phyloP scores from a whole-genome alignment of 2,888 invertebrate species.

The Marasmarcha lunaedactyla region DNA sequence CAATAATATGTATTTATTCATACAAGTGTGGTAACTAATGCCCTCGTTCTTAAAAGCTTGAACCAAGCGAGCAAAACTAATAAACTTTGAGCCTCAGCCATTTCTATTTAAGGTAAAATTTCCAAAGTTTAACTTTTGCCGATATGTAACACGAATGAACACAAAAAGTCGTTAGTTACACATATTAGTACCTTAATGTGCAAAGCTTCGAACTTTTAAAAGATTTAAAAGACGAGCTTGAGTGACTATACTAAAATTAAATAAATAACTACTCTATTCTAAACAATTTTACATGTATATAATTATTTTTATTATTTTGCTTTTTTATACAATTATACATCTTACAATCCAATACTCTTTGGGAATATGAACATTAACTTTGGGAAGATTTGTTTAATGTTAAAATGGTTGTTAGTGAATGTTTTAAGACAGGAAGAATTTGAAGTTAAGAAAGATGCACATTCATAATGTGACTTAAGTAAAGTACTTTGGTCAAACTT shows the following conservation, averaged over 20 bases:
- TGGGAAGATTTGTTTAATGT: slow-evolving; percentile 36
- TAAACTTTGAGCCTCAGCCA: slow-evolving; percentile 46
- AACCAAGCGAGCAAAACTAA: slow-evolving; percentile 44
- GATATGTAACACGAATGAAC: slow-evolving; percentile 25
- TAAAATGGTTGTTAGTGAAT: not conserved
- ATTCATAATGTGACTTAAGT: slow-evolving; percentile 1
- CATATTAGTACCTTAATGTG: slow-evolving; percentile 36
- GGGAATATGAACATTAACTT: slow-evolving; percentile 59
- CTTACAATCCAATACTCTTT: slow-evolving; percentile 61
- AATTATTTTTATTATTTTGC: slow-evolving; percentile 47
- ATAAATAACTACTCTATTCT: slow-evolving; percentile 64
- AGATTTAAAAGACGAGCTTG: slow-evolving; percentile 62
- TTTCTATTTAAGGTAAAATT: slow-evolving; percentile 24
- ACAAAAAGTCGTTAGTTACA: slow-evolving; percentile 33
- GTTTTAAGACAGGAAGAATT: not conserved
- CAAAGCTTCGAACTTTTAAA: slow-evolving; percentile 54
- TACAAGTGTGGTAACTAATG: slow-evolving; percentile 30
- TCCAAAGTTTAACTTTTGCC: slow-evolving; percentile 62
- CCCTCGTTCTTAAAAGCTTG: not conserved
- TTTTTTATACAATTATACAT: slow-evolving; percentile 66
- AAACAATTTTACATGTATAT: slow-evolving; percentile 64
- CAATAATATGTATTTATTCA: not conserved
- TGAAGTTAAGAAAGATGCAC: not conserved
- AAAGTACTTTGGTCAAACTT: not conserved
- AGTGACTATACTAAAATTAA: slow-evolving; percentile 37